Evolutionary conservation across 1,140 invertebrate species (phyloP).

Genomic region (Chironomus striatipennis): DNA sequence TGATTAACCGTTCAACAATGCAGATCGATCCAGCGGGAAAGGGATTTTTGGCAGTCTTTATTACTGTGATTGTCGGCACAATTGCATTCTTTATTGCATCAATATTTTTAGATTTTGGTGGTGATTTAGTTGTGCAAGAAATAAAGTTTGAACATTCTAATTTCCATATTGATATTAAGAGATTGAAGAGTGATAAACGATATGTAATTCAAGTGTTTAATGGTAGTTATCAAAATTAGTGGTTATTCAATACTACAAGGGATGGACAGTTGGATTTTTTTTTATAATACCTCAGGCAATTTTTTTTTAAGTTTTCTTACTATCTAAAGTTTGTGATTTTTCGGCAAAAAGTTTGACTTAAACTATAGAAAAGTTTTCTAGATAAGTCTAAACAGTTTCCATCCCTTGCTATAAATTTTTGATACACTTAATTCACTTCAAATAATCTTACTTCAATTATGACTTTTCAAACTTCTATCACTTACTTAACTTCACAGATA

Average conservation of each 20-base stretch:
- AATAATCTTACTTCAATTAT: background rate
- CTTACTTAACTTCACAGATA: background rate
- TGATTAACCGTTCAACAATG: background rate
- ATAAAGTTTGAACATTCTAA: background rate
- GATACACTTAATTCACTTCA: background rate
- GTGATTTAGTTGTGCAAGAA: background rate
- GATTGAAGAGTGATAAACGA: background rate
- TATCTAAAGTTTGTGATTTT: background rate
- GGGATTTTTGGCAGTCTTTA: background rate
- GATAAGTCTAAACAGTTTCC: background rate
- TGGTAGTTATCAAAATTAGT: background rate
- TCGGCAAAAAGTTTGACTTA: no score
- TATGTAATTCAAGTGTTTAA: background rate
- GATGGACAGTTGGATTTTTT: no score
- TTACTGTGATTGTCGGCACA: background rate
- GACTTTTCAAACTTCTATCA: background rate
- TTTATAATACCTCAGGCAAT: no score
- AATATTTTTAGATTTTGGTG: background rate
- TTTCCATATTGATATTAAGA: background rate
- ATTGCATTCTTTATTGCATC: constrained; percentile 5
- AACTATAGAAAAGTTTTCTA: no score
- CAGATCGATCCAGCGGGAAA: background rate
- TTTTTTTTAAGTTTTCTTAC: background rate
- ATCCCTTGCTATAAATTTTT: background rate
- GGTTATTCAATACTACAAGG: background rate